Percentiles rank a stretch among this genome's conserved stretches.
These are phyloP conservation scores for Cryptus armator DNA, from an alignment of 2,888 invertebrate species.

Conservation along the genomic window DNA sequence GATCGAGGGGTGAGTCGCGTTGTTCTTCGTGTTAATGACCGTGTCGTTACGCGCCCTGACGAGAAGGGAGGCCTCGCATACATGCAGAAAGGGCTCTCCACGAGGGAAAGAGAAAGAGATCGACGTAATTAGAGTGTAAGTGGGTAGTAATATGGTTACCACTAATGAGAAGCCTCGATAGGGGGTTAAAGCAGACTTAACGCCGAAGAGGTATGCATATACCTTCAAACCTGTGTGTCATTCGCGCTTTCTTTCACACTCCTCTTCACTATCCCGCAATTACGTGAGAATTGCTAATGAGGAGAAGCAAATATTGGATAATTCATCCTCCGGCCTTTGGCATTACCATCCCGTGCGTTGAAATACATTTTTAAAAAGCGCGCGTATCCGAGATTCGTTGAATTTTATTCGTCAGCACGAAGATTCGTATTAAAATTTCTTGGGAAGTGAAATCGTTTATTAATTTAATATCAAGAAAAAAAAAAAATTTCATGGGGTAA, in stretches of 20 bases:
- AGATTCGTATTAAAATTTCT: no score
- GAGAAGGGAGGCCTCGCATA: conserved; percentile 17
- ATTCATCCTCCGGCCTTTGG: conserved; percentile 12
- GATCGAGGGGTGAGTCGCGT: neutral
- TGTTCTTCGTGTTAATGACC: conserved; percentile 50
- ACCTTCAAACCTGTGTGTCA: conserved; percentile 27
- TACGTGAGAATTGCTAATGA: conserved; percentile 45
- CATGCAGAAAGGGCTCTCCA: conserved; percentile 7
- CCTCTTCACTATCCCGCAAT: conserved; percentile 9
- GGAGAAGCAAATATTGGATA: conserved; percentile 57
- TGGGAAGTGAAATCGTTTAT: no score
- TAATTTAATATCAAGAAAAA: no score
- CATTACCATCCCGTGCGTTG: neutral
- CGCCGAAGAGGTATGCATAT: conserved; percentile 22
- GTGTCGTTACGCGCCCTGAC: conserved; percentile 39
- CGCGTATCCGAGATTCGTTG: no score
- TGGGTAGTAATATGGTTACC: conserved; percentile 62
- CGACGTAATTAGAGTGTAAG: conserved; percentile 64
- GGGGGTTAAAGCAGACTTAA: conserved; percentile 11
- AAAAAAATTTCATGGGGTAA: no score
- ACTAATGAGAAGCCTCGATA: conserved; percentile 57
- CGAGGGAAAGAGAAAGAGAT: conserved; percentile 34
- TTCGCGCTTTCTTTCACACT: conserved; percentile 38
- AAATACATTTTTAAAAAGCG: neutral
- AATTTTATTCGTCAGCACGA: no score